A percentile compares a stretch with the other conserved stretches of the same genome.
Conservation (phyloP, 2,888 invertebrate genomes). For the Perithous albicinctus region DNA sequence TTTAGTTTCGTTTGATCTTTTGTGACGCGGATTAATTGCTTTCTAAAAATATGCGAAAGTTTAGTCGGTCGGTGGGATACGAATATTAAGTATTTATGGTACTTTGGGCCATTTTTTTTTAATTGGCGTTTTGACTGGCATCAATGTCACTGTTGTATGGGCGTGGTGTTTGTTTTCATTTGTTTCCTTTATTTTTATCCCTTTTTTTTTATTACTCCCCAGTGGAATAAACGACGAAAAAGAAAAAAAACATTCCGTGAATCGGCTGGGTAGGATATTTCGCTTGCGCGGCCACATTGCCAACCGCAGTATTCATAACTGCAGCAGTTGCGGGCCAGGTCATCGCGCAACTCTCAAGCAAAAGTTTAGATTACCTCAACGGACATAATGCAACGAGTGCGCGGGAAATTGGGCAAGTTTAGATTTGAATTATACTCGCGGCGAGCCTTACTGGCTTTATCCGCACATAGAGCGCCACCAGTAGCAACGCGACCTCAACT, state of each 20-base stretch:
- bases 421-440: slow-evolving; percentile 77
- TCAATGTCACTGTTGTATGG: too few relatives aligned
- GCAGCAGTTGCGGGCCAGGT: slow-evolving; percentile 56
- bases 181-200: background rate
- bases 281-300: background rate
- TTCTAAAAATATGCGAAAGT: background rate
- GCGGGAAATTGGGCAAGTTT: slow-evolving; percentile 80
- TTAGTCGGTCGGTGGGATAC: background rate
- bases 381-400: slow-evolving; percentile 77
- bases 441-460: slow-evolving; percentile 46
- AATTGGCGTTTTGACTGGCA: too few relatives aligned
- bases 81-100: background rate
- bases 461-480: background rate
- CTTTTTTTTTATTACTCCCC: background rate
- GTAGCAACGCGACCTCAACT: slow-evolving; percentile 4
- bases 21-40: background rate
- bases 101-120: background rate
- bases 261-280: slow-evolving; percentile 7
- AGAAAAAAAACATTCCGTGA: slow-evolving; percentile 12
- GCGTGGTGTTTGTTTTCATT: too few relatives aligned
- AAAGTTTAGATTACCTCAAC: slow-evolving; percentile 81
- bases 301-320: slow-evolving; percentile 32
- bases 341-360: slow-evolving; percentile 56
- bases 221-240: slow-evolving; percentile 5
- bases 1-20: slow-evolving; percentile 2